Base-by-base conservation (phyloP, 2,888 invertebrate species). In the Cantharis rufa region DNA sequence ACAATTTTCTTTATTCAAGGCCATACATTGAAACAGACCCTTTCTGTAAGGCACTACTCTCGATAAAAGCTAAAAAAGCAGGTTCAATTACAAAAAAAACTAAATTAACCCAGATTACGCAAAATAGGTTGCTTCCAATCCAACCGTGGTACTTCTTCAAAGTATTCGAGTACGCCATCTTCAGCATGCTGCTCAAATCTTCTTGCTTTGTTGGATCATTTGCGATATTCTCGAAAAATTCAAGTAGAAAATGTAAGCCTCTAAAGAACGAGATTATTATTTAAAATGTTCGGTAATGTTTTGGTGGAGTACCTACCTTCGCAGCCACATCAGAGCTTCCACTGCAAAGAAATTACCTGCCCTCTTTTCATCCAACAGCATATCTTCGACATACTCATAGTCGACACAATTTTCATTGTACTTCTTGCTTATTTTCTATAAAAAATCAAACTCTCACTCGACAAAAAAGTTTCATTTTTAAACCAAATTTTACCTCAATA, bases 121-220 rank as follows among this genome's bases (percentile, higher is more conserved):
- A 32, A 74, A 77, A 77, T 1, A 77, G 18, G 69, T 74, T 74
- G 21, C 71, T 74, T 18, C 92, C 91, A 82, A 93, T 88, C 91
- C 93, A 94, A 79, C 91, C 92, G 83, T 94, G 94, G 85, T 93
- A 92, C 78, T 90, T 90, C 84, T 93, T 93, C 11, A 94, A 87
- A 61, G 93, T 91, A 70, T 90, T 90, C 82, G 92, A 91, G 85
- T 94, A 94, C 1, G 94, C 92, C 78, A 89, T 87, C 79, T 89
- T 90, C 73, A 93, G 89, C 85, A 91, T 90, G 32, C 89, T 89
- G 78, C 90, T 90, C 83, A 94, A 88, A 82, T 90, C 90, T 79
- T 92, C 91, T 15, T 87, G 80, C 84, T 90, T 86, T 62, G 89
- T 82, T 80, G 88, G 87, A 62, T 87, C 85, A 64, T 69, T 64